Percentiles rank a stretch among this genome's conserved stretches.
phyloP scores from a whole-genome alignment of 92 coral and sea anemone genomes.

The Galaxea fascicularis region DNA sequence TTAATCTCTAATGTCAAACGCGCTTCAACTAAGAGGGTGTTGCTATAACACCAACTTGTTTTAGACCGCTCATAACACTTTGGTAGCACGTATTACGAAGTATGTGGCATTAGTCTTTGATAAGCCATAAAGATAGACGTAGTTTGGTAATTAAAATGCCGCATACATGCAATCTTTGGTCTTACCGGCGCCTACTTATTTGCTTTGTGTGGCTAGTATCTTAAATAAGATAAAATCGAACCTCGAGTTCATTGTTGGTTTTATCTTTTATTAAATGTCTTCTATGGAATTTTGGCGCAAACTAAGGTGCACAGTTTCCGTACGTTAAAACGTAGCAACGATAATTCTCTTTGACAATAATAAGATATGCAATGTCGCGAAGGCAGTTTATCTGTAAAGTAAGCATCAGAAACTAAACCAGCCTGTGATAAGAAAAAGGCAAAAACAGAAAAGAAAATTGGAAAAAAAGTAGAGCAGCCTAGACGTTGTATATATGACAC shows the following conservation, averaged over 20 bases:
- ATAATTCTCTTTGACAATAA: too few species aligned
- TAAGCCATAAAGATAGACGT: not conserved
- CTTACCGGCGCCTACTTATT: constrained; percentile 1
- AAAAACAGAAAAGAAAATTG: too few species aligned
- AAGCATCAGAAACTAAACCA: not conserved
- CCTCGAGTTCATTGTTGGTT: not conserved
- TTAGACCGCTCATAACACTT: not conserved
- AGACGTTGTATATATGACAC: too few species aligned
- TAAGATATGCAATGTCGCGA: too few species aligned
- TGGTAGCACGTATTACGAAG: not conserved
- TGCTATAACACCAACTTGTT: not conserved
- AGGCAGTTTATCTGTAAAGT: not conserved
- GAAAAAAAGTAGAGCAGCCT: too few species aligned
- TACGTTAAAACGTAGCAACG: too few species aligned
- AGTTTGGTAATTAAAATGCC: not conserved
- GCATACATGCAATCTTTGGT: not conserved
- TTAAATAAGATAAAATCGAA: not conserved
- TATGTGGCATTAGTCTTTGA: not conserved
- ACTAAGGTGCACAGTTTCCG: not conserved
- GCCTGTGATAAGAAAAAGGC: not conserved
- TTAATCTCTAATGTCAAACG: not conserved
- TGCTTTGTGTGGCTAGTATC: not conserved
- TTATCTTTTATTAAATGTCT: not conserved
- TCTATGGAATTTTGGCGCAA: not conserved
- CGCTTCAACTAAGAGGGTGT: not conserved